Base-by-base conservation (phyloP, 2,113 vertebrate species). In the Rhizomys pruinosus region DNA sequence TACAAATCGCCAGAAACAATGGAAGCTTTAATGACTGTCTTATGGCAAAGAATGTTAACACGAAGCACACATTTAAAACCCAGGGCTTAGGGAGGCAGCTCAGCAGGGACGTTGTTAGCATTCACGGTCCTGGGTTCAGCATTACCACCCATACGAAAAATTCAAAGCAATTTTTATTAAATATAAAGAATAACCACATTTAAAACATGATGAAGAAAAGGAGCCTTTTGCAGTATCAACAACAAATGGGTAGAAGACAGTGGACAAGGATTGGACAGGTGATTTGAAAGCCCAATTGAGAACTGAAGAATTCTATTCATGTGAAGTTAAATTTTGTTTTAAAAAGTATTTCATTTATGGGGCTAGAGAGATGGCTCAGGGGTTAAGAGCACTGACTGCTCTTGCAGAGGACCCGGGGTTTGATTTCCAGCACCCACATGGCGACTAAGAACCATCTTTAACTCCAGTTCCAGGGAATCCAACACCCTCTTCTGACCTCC, bases 191-290 rank as follows among this genome's bases (percentile, higher is more conserved):
- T 44, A 72, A 71, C 9, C 5, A 66, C 5, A 68, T 93, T 61
- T 19, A 78, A 94, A 86, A 86, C 23, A 81, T 20, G 88, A 89
- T n/a, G 17, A 34, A 82, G 94, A 22, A 73, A 77, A 90, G 57
- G 3, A 2, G 16, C n/a, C n/a, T 68, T 89, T 91, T 93, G 73
- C 0, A 91, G 59, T 59, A 69, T 20, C 66, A 82, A 89, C 34
- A 80, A 79, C 68, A 90, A 95, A 15, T 25, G 55, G 11, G 2
- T 73, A 91, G 80, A 92, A 63, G 78, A 63, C 16, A 80, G 73
- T 13, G 3, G 42, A 69, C 37, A 81, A 86, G 13, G 81, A 89
- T 32, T 82, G 4, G 44, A 57, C 82, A 80, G 42, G 5, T 52
- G 5, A 93, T 80, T 69, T 92, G 71, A 52, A 89, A 92, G 32